These are phyloP conservation scores for Artibeus lituratus DNA, from an alignment of 2,797 vertebrate genomes.

Conservation along the genomic window DNA sequence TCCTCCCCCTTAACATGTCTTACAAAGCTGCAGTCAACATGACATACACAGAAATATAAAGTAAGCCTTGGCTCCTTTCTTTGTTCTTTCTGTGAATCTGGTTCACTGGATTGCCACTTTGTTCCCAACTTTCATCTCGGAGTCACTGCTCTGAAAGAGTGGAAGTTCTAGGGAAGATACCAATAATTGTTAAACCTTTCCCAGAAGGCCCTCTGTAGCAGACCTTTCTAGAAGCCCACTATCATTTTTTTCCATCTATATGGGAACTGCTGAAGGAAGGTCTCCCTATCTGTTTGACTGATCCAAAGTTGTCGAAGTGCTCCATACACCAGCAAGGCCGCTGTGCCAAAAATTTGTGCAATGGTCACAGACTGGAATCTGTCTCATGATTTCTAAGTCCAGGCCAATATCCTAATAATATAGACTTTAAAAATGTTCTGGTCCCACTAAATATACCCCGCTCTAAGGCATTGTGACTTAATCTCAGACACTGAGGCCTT, in stretches of 20 bases:
- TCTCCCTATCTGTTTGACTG: not conserved
- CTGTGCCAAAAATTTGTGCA: not conserved
- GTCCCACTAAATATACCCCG: not conserved
- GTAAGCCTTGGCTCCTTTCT: not conserved
- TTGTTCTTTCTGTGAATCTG: not conserved
- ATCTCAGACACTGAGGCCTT: not conserved
- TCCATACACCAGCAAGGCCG: not conserved
- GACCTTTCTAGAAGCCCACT: not conserved
- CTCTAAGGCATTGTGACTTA: not conserved
- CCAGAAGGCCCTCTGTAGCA: not conserved
- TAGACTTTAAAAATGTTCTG: not conserved
- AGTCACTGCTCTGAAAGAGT: not conserved
- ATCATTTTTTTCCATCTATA: not conserved
- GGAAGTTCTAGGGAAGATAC: not conserved
- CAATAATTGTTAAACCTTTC: not conserved
- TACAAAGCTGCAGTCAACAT: not conserved
- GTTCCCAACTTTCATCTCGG: not conserved
- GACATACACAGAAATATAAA: not conserved
- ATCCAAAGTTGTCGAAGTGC: not conserved
- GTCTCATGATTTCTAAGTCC: not conserved
- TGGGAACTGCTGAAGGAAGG: not conserved
- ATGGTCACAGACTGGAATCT: not conserved
- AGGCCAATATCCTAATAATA: not conserved
- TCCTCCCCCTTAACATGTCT: not conserved
- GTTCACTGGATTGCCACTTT: not conserved